Evolutionary conservation across 2,888 invertebrate species (phyloP).

Genomic region (Trissoscelio sp.): DNA sequence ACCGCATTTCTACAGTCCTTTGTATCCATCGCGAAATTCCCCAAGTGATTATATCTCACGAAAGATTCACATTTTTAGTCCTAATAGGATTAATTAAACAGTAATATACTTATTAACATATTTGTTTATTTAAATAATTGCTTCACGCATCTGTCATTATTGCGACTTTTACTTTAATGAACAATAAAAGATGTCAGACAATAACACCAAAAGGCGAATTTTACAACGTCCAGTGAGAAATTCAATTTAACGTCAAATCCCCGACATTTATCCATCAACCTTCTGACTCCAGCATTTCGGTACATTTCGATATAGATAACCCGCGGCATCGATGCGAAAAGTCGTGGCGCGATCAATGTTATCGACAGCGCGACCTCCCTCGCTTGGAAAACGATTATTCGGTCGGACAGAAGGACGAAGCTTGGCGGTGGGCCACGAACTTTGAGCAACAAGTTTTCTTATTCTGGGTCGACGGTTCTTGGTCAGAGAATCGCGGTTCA

Average conservation of each 20-base stretch:
- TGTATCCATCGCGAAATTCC: constrained; percentile 23
- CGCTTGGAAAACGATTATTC: constrained; percentile 68
- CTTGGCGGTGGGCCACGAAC: constrained; percentile 79
- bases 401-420: constrained; percentile 68
- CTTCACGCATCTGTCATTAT: no score
- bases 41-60: no score
- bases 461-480: constrained; percentile 72
- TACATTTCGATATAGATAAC: constrained; percentile 12
- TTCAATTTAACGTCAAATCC: no score
- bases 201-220: no score
- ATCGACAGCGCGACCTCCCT: constrained; percentile 10
- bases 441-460: constrained; percentile 81
- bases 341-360: constrained; percentile 38
- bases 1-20: constrained; percentile 53
- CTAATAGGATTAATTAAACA: no score
- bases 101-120: no score
- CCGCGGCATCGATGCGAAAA: constrained; percentile 4
- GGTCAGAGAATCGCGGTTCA: constrained; percentile 62
- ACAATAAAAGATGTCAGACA: no score
- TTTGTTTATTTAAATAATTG: no score
- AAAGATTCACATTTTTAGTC: no score
- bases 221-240: no score
- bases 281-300: background rate
- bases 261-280: no score
- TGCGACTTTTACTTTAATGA: no score